A percentile compares a stretch with the other conserved stretches of the same genome.
phyloP scores from a whole-genome alignment of 2,113 vertebrate species.

The Lepidothrix coronata region DNA sequence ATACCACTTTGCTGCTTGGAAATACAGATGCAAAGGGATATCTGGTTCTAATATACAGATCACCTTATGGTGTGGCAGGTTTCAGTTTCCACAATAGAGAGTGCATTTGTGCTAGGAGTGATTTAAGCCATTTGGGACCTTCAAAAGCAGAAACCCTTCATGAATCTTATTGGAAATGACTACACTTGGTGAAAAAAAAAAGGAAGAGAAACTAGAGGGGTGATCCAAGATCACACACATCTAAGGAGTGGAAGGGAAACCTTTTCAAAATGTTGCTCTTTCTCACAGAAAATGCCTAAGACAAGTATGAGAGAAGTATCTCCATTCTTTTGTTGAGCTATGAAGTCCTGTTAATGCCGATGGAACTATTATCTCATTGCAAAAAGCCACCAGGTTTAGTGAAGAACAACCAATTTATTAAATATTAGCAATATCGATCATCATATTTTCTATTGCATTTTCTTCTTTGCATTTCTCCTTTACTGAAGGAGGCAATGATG shows the following conservation, averaged over 20 bases:
- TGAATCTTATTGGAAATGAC: constrained; percentile 70
- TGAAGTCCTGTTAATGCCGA: background rate
- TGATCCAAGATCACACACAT: constrained; percentile 59
- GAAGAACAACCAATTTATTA: background rate
- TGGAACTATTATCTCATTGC: background rate
- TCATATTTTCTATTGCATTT: background rate
- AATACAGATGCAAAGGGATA: constrained; percentile 58
- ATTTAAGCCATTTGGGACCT: constrained; percentile 70
- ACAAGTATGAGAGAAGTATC: background rate
- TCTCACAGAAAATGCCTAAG: background rate
- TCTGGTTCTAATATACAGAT: constrained; percentile 68
- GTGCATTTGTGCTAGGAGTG: constrained; percentile 62
- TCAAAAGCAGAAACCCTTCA: constrained; percentile 59
- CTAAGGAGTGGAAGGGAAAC: constrained; percentile 9
- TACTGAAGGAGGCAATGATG: background rate
- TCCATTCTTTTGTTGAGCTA: background rate
- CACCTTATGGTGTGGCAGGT: constrained; percentile 68
- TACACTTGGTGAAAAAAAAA: constrained; percentile 41
- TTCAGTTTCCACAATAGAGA: constrained; percentile 70
- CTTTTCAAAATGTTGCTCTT: constrained; percentile 30
- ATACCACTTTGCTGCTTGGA: constrained; percentile 11
- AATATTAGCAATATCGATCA: background rate
- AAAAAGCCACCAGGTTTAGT: background rate
- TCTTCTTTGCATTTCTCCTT: background rate
- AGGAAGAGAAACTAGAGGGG: constrained; percentile 8